Percentiles rank a stretch among this genome's conserved stretches.
Conservation (phyloP, 2,888 invertebrate genomes). For the Neuroscelio doddi region DNA sequence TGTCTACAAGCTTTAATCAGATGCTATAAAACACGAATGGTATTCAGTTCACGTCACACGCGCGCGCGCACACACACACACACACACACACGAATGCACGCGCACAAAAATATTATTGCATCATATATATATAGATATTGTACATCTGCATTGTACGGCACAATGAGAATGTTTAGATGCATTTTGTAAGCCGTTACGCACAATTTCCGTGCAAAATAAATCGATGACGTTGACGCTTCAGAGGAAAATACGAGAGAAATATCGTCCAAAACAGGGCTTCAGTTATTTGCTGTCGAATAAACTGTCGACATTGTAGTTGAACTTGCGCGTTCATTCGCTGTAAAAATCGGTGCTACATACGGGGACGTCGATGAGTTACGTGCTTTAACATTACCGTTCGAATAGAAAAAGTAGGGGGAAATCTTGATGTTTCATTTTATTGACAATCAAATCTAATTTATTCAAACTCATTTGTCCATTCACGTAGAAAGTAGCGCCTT, state of each 20-base stretch:
- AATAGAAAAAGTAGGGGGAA: constrained; percentile 43
- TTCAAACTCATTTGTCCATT: too few species aligned
- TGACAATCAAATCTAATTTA: background rate
- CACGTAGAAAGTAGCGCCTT: too few species aligned
- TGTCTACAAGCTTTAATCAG: constrained; percentile 1
- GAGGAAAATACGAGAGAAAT: constrained; percentile 34
- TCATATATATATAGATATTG: too few species aligned
- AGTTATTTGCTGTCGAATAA: constrained; percentile 16
- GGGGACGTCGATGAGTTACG: constrained; percentile 6
- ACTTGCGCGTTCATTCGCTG: constrained; percentile 5
- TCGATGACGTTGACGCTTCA: constrained; percentile 49
- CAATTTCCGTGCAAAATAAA: constrained; percentile 60
- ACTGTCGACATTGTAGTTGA: constrained; percentile 11
- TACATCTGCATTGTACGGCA: constrained; percentile 21
- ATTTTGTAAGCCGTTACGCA: constrained; percentile 61
- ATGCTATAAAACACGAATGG: background rate
- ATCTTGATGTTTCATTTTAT: too few species aligned
- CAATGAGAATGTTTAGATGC: constrained; percentile 55
- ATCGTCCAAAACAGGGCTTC: constrained; percentile 3
- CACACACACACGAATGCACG: too few species aligned
- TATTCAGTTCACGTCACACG: constrained; percentile 8
- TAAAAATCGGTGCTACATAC: constrained; percentile 9
- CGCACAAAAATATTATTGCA: too few species aligned
- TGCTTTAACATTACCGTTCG: constrained; percentile 43
- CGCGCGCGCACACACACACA: background rate